Base-by-base conservation (phyloP, 2,888 invertebrate genomes). In the Gandaritis pyraliata region DNA sequence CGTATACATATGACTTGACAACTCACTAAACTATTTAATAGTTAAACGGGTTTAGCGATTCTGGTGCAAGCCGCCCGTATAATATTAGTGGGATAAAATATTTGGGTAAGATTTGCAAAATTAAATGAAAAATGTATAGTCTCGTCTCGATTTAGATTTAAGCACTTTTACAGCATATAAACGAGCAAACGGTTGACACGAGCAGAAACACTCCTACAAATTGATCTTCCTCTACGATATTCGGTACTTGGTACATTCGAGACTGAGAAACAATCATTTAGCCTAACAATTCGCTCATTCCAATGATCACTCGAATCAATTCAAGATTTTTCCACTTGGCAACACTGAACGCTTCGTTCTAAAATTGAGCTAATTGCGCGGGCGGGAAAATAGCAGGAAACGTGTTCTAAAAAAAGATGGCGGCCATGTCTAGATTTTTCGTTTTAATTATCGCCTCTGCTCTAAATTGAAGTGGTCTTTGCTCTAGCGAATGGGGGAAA, bases 291-390 rank as follows among this genome's bases (percentile, higher is more conserved):
- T 50, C 58, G 46, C 18, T 58, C 30, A 58, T 43, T 53, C 30
- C 56, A 64, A 67, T 58, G 62, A 68, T 61, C 74, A 75, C 76
- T 78, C 61, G 65, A 72, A 68, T 64, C 55, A 53, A 59, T 39
- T 55, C 39, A 47, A 73, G 71, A 76, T 78, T 81, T 80, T 75
- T 72, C 72, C 71, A 69, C 74, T 74, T 71, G 72, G 81, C 80
- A 81, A 80, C 79, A 82, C 75, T 66, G 81, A 59, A 74, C 75
- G 78, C 68, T 71, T 59, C 78, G 75, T 85, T 82, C 80, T 72
- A 75, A 83, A 86, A 87, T 87, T 87, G 83, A 80, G 80, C 87
- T 86, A 88, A 88, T 88, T 86, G 82, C 77, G 74, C 38, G 78
- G 33, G 15, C 48, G 72, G 75, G 78, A 76, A 75, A 72, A 33